Evolutionary conservation across 2,113 vertebrate genomes (phyloP), one percentile per base, ranked within the genome.

Genomic region (Oncorhynchus gorbuscha): DNA sequence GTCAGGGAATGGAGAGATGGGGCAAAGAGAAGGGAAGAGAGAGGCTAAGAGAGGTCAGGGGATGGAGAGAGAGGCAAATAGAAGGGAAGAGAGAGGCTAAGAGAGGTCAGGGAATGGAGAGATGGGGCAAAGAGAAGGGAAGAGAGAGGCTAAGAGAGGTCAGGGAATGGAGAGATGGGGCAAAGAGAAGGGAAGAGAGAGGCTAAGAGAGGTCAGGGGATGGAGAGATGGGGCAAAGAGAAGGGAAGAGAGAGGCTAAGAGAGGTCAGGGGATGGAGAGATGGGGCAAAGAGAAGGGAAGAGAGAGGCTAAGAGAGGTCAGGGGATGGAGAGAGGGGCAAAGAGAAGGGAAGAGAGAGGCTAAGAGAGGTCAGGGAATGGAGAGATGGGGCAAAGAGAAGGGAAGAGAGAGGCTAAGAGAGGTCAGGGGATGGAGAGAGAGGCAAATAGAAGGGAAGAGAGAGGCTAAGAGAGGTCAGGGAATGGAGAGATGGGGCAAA

Each of bases 131-230:
- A 75, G 73, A 32, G 62, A 39, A n/a, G 7, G 14, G 14, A n/a
- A 9, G 30, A 24, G 24, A 24, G 24, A 24, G 24, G 24, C 24
- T 24, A 1, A 58, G 59, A n/a, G 59, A 24, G 24, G 32, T 35
- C 32, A 35, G 32, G 32, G 32, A 5, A 35, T 35, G 32, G 32
- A 35, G 32, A 35, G 32, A 35, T 28, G 58, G 58, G 75, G 74
- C 74, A 26, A 8, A 45, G 20, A 22, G 1, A 39, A 64, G 58
- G 74, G 74, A 76, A 30, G 24, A 45, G 67, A n/a, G n/a, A n/a
- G n/a, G n/a, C n/a, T n/a, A n/a, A n/a, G n/a, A 39, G 4, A 74
- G 3, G 14, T 26, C 5, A 55, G 61, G 71, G 26, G 45, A 20
- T 66, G 62, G 32, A 32, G 32, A 32, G 32, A 32, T 32, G 5